Conservation (phyloP, 92 coral and sea anemone species). For the Diadumene lineata region DNA sequence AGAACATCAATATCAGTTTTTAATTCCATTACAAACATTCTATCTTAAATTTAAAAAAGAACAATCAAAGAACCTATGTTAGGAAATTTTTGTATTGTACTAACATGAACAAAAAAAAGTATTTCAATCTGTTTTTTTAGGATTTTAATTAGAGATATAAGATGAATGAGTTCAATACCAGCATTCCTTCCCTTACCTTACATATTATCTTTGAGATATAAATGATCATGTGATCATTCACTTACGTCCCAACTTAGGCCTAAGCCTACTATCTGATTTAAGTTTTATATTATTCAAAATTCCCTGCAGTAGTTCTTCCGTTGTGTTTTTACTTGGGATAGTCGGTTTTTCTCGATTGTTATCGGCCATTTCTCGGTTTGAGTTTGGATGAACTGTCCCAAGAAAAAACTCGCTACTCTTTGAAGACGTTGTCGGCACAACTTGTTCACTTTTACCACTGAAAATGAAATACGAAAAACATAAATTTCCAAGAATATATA, state of each 20-base stretch:
- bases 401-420: constrained; percentile 4
- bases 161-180: too few relatives aligned
- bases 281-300: constrained; percentile 72
- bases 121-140: too few relatives aligned
- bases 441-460: not conserved
- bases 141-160: too few relatives aligned
- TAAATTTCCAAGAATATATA: too few relatives aligned
- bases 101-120: too few relatives aligned
- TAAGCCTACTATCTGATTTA: constrained; percentile 70
- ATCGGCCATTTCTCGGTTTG: not conserved
- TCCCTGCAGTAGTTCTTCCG: constrained; percentile 43
- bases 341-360: not conserved
- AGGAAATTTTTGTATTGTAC: too few relatives aligned
- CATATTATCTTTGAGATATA: not conserved
- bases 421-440: not conserved
- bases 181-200: too few relatives aligned
- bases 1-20: too few relatives aligned
- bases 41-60: too few relatives aligned
- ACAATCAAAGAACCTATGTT: too few relatives aligned
- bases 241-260: constrained; percentile 77
- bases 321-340: constrained; percentile 21
- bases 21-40: too few relatives aligned
- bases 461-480: not conserved
- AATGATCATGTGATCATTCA: not conserved
- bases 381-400: constrained; percentile 12